phyloP scores from a whole-genome alignment of 2,113 vertebrate genomes.

The Genyomyrus donnyi region DNA sequence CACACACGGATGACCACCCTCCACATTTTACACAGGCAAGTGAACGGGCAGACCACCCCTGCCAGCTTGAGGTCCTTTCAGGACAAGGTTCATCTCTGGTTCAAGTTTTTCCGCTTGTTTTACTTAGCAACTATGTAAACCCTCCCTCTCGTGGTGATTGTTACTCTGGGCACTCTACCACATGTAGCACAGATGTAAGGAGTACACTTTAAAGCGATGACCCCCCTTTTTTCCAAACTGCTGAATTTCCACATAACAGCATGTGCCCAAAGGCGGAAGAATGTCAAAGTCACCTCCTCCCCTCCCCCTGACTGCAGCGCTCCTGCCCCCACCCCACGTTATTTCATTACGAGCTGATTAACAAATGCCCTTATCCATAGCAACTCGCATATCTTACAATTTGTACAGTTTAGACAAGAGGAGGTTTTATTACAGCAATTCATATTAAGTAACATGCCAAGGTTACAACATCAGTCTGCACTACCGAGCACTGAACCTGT shows the following conservation, averaged over 20 bases:
- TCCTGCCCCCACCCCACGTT: not conserved
- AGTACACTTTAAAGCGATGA: slow-evolving; percentile 28
- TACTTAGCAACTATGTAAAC: slow-evolving; percentile 33
- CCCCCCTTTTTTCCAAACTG: not conserved
- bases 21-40: not conserved
- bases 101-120: slow-evolving; percentile 31
- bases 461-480: not conserved
- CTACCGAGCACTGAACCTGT: not conserved
- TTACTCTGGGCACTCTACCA: slow-evolving; percentile 28
- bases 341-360: not conserved
- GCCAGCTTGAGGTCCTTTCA: slow-evolving; percentile 24
- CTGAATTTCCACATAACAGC: slow-evolving; percentile 4
- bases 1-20: not conserved
- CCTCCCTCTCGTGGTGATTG: slow-evolving; percentile 24
- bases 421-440: not conserved
- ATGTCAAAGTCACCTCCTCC: not conserved
- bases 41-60: not conserved
- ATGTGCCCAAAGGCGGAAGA: not conserved
- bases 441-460: not conserved
- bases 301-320: not conserved
- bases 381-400: not conserved
- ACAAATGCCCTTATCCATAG: not conserved
- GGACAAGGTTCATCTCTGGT: slow-evolving; percentile 34
- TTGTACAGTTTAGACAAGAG: not conserved
- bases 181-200: slow-evolving; percentile 32